phyloP scores from a whole-genome alignment of 2,888 invertebrate genomes.

The Allolobophora icterica region DNA sequence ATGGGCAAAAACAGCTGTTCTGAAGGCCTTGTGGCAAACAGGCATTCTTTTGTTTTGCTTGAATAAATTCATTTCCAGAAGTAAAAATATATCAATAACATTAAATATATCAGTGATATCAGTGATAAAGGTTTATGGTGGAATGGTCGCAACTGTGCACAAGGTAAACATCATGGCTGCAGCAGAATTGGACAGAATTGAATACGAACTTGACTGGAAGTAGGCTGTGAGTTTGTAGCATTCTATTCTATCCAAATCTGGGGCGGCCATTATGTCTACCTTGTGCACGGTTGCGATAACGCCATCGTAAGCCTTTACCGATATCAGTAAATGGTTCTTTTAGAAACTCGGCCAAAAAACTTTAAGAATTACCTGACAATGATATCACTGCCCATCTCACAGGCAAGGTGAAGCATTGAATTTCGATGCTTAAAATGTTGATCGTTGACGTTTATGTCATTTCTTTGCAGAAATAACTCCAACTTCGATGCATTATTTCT shows the following conservation, averaged over 20 bases:
- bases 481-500: slow-evolving; percentile 20
- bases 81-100: no score
- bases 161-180: no score
- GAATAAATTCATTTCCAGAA: neutral
- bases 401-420: slow-evolving; percentile 12
- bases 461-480: neutral
- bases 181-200: no score
- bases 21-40: neutral
- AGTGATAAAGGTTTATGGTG: no score
- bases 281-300: no score
- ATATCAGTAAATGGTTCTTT: neutral
- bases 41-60: neutral
- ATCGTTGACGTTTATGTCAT: neutral
- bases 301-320: no score
- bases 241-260: no score
- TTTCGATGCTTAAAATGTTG: neutral
- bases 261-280: no score
- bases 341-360: neutral
- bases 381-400: neutral
- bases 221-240: no score
- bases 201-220: no score
- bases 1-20: neutral
- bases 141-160: no score
- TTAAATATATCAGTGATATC: no score
- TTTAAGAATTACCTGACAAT: neutral